Conservation (phyloP, 2,888 invertebrate species). For the Lottia gigantea region DNA sequence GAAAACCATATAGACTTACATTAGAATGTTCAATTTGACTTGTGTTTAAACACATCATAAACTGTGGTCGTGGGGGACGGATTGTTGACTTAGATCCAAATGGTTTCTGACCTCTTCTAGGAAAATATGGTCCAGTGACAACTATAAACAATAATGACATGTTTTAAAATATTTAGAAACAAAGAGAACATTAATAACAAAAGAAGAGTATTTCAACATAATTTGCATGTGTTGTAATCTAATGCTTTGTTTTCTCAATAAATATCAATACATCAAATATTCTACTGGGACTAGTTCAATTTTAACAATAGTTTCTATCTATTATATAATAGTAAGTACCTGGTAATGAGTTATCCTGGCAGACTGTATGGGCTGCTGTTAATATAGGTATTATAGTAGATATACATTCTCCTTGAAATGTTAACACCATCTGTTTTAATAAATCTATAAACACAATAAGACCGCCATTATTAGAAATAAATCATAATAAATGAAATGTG, state of each 20-base stretch:
- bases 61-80: slow-evolving; percentile 82
- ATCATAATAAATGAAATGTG: too few relatives aligned
- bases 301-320: too few relatives aligned
- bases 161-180: not conserved
- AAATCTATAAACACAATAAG: slow-evolving; percentile 72
- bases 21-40: slow-evolving; percentile 79
- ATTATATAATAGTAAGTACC: slow-evolving; percentile 29
- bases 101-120: slow-evolving; percentile 75
- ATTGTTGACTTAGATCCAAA: slow-evolving; percentile 76
- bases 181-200: too few relatives aligned
- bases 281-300: too few relatives aligned
- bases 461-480: too few relatives aligned
- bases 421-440: slow-evolving; percentile 81
- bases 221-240: too few relatives aligned
- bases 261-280: too few relatives aligned
- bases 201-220: too few relatives aligned
- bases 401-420: slow-evolving; percentile 83
- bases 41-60: slow-evolving; percentile 85
- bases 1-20: slow-evolving; percentile 65
- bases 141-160: slow-evolving; percentile 70
- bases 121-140: slow-evolving; percentile 82
- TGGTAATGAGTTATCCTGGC: slow-evolving; percentile 74
- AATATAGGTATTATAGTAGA: slow-evolving; percentile 86
- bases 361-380: slow-evolving; percentile 84
- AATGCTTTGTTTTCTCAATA: too few relatives aligned